Conservation (phyloP, 2,113 vertebrate species). For the Eira barbara region DNA sequence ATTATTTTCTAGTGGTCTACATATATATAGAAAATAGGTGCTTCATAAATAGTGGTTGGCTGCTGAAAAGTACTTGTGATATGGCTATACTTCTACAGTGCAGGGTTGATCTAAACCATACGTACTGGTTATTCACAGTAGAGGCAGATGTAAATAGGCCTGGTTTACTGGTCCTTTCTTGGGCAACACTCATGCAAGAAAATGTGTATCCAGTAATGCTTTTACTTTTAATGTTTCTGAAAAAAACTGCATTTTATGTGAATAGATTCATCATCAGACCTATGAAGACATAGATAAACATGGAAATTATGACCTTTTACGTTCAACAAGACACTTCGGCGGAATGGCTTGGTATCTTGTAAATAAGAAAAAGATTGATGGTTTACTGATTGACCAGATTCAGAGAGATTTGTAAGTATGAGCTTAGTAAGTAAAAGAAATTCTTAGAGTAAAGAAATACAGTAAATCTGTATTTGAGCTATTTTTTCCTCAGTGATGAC, state of each 20-base stretch:
- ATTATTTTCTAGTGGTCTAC: neutral
- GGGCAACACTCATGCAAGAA: neutral
- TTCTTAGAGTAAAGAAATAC: neutral
- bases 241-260: conserved; percentile 35
- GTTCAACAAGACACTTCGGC: conserved; percentile 94
- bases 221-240: conserved; percentile 8
- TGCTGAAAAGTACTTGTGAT: neutral
- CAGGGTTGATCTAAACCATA: neutral
- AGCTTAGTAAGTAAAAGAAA: neutral
- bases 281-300: conserved; percentile 92
- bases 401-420: conserved; percentile 92
- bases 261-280: conserved; percentile 87
- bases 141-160: neutral
- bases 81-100: neutral
- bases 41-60: neutral
- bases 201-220: neutral
- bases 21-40: neutral
- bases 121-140: neutral
- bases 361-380: conserved; percentile 87
- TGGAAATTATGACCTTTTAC: conserved; percentile 90
- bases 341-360: conserved; percentile 94
- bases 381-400: conserved; percentile 93
- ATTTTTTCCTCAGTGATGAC: neutral
- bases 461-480: neutral
- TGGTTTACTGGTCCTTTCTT: neutral